Conservation (phyloP, 1,140 invertebrate genomes). For the Drosophila murphyi region DNA sequence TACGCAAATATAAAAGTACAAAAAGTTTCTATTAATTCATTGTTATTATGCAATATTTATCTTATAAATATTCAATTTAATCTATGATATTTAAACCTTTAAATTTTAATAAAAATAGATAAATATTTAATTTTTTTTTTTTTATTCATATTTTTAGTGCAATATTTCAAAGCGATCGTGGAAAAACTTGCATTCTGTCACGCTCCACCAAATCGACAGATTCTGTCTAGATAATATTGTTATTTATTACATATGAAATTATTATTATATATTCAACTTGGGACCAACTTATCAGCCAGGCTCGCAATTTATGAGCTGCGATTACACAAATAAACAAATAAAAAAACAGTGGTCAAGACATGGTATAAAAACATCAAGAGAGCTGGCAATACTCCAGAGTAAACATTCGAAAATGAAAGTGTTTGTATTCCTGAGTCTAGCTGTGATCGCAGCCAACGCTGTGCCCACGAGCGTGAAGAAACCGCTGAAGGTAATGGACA, state of each 20-base stretch:
- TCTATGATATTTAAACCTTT: too few relatives aligned
- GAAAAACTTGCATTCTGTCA: too few relatives aligned
- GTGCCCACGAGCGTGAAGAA: slow-evolving; percentile 4
- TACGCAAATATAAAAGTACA: background rate
- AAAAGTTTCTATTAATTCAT: background rate
- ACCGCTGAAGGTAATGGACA: slow-evolving; percentile 2
- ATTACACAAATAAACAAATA: background rate
- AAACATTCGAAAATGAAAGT: slow-evolving; percentile 8
- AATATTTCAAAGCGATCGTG: too few relatives aligned
- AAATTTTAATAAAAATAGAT: too few relatives aligned
- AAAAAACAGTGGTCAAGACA: background rate
- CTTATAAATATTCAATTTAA: too few relatives aligned
- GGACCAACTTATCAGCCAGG: slow-evolving; percentile 11
- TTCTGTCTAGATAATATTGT: too few relatives aligned
- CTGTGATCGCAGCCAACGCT: slow-evolving; percentile 27
- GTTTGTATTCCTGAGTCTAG: slow-evolving; percentile 28
- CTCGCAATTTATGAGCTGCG: slow-evolving; percentile 18
- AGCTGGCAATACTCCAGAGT: background rate
- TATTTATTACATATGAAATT: too few relatives aligned
- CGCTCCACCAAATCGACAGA: too few relatives aligned
- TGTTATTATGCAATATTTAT: too few relatives aligned
- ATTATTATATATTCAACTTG: too few relatives aligned
- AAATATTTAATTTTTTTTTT: too few relatives aligned
- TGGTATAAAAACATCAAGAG: background rate
- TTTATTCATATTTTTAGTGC: too few relatives aligned